These are phyloP conservation scores for Coregonus suidteri DNA, from an alignment of 2,797 vertebrate species.

Conservation along the genomic window DNA sequence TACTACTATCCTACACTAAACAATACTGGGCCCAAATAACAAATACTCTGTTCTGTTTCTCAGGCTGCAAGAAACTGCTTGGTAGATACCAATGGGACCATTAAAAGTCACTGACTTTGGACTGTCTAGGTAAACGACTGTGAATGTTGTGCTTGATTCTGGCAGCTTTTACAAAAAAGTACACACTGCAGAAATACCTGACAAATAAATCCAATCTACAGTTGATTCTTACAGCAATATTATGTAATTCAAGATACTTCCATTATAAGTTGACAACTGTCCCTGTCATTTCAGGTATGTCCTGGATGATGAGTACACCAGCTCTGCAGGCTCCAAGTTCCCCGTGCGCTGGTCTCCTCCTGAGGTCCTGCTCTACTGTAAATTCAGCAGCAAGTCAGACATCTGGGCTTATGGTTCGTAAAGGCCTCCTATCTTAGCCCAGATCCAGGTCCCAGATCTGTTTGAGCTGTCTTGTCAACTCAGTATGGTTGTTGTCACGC, in stretches of 20 bases:
- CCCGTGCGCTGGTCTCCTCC: conserved; percentile 97
- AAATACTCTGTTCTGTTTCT: conserved; percentile 32
- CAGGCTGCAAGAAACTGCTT: conserved; percentile 98
- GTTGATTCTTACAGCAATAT: neutral
- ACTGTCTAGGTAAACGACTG: conserved; percentile 85
- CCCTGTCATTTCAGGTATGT: conserved; percentile 82
- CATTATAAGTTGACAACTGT: neutral
- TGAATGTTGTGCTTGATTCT: neutral
- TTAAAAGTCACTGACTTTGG: conserved; percentile 99
- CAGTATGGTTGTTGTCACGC: neutral
- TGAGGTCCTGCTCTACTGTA: conserved; percentile 94
- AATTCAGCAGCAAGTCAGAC: conserved; percentile 99
- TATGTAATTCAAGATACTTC: neutral
- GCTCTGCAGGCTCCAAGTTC: conserved; percentile 93
- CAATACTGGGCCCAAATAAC: neutral
- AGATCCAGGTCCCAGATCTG: neutral
- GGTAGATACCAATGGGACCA: conserved; percentile 86
- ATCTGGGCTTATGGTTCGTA: conserved; percentile 92
- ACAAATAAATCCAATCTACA: neutral
- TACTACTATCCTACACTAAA: conserved; percentile 10
- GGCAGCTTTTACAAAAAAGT: neutral
- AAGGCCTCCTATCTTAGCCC: conserved; percentile 24
- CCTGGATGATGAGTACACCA: conserved; percentile 95
- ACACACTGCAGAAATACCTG: neutral
- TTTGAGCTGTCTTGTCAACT: neutral